Percentiles rank a stretch among this genome's conserved stretches.
Conservation (phyloP, 2,113 vertebrate species). For the Trichomycterus rosablanca region DNA sequence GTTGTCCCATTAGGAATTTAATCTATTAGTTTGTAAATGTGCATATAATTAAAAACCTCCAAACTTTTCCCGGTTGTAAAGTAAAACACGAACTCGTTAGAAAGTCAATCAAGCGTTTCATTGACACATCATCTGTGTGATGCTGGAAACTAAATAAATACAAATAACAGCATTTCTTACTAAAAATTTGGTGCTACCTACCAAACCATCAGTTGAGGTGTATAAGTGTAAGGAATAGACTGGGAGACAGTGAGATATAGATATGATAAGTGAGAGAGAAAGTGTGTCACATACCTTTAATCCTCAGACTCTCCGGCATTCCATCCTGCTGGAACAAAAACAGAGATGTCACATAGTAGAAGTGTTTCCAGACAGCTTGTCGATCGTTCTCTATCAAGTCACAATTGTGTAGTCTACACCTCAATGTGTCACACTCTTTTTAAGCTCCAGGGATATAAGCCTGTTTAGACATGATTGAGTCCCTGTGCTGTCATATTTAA, state of each 20-base stretch:
- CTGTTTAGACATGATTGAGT: background rate
- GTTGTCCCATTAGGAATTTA: too few species aligned
- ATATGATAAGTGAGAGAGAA: background rate
- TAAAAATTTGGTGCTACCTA: too few species aligned
- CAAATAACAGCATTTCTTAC: too few species aligned
- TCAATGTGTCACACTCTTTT: background rate
- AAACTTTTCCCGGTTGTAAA: too few species aligned
- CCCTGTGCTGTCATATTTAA: background rate
- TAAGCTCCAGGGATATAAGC: background rate
- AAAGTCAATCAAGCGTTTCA: too few species aligned
- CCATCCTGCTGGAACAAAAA: slow-evolving; percentile 61
- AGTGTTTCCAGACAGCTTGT: slow-evolving; percentile 8
- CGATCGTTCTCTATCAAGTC: slow-evolving; percentile 8
- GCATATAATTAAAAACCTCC: too few species aligned
- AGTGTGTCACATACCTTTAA: slow-evolving; percentile 63
- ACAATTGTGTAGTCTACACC: background rate
- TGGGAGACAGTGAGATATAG: slow-evolving; percentile 11
- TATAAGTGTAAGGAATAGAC: too few species aligned
- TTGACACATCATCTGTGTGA: too few species aligned
- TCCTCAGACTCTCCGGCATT: slow-evolving; percentile 58
- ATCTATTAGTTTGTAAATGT: too few species aligned
- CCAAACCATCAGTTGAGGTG: too few species aligned
- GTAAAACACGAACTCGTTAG: too few species aligned
- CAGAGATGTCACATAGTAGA: slow-evolving; percentile 20
- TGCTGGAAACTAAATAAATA: too few species aligned